Percentiles rank a stretch among this genome's conserved stretches.
phyloP scores from a whole-genome alignment of 1,140 invertebrate species.

The Ostrea denselamellosa region DNA sequence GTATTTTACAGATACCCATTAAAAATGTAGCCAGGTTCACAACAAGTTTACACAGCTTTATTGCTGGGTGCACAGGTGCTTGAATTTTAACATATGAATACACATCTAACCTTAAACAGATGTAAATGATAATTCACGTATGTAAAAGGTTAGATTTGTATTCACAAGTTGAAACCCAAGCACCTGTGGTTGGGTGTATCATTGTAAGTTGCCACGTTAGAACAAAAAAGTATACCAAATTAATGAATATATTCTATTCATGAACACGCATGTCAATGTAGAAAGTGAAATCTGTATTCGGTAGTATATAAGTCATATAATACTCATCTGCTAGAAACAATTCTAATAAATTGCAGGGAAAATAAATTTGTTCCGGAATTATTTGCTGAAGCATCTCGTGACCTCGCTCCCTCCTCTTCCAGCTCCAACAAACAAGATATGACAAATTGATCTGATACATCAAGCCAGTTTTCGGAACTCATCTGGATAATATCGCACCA shows the following conservation, averaged over 20 bases:
- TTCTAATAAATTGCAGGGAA: background rate
- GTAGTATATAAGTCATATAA: background rate
- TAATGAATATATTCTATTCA: background rate
- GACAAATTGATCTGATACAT: slow-evolving; percentile 33
- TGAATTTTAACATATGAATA: too few relatives aligned
- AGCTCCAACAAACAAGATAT: slow-evolving; percentile 28
- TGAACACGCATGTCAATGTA: background rate
- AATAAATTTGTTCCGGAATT: slow-evolving; percentile 17
- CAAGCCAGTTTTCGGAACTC: slow-evolving; percentile 33
- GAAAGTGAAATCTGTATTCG: background rate
- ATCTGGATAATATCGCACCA: slow-evolving; percentile 39
- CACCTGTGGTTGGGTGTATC: too few relatives aligned
- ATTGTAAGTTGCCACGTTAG: background rate
- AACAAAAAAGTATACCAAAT: background rate
- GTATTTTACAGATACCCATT: too few relatives aligned
- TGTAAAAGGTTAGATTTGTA: too few relatives aligned
- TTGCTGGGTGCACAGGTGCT: too few relatives aligned
- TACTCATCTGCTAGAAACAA: background rate
- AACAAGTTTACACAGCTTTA: too few relatives aligned
- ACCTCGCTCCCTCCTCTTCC: background rate
- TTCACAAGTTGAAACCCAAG: too few relatives aligned
- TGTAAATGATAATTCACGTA: too few relatives aligned
- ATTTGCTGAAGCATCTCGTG: slow-evolving; percentile 6
- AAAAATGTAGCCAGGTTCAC: too few relatives aligned
- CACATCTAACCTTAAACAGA: too few relatives aligned